A percentile compares a stretch with the other conserved stretches of the same genome.
These are phyloP conservation scores for Pseudotriccus pelzelni DNA, from an alignment of 2,797 vertebrate genomes.

Conservation along the genomic window DNA sequence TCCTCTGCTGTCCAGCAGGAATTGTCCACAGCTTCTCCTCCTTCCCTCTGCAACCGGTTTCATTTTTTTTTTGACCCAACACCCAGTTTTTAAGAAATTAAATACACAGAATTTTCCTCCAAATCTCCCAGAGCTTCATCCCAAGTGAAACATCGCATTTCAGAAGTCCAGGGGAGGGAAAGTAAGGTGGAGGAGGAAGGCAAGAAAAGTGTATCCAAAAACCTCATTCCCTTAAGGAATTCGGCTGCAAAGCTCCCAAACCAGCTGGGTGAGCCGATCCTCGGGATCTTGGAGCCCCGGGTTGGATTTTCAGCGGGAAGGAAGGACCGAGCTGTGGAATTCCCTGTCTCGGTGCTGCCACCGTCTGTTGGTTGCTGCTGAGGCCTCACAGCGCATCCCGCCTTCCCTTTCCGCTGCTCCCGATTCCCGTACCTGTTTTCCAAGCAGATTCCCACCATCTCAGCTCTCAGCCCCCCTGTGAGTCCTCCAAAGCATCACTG, in stretches of 20 bases:
- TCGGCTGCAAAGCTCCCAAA: background rate
- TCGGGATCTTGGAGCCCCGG: background rate
- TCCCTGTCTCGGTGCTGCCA: slow-evolving; percentile 11
- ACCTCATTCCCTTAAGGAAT: background rate
- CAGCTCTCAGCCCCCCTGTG: rapidly evolving
- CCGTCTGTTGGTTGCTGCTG: background rate
- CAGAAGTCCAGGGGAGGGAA: background rate
- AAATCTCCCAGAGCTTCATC: background rate
- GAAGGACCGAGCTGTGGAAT: background rate
- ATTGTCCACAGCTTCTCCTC: background rate
- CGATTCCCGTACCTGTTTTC: rapidly evolving
- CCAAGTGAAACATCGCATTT: background rate
- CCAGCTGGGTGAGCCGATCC: rapidly evolving
- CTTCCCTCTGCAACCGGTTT: background rate
- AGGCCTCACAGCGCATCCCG: background rate
- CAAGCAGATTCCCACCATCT: rapidly evolving
- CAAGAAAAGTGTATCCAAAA: background rate
- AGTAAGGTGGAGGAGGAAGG: rapidly evolving
- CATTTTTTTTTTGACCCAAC: background rate
- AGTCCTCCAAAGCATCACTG: rapidly evolving
- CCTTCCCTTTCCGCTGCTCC: rapidly evolving
- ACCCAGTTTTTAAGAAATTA: background rate
- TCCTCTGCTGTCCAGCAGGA: background rate
- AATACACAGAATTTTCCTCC: rapidly evolving
- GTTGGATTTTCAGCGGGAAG: rapidly evolving